phyloP scores from a whole-genome alignment of 1,140 invertebrate genomes.

The Tachypleus tridentatus region DNA sequence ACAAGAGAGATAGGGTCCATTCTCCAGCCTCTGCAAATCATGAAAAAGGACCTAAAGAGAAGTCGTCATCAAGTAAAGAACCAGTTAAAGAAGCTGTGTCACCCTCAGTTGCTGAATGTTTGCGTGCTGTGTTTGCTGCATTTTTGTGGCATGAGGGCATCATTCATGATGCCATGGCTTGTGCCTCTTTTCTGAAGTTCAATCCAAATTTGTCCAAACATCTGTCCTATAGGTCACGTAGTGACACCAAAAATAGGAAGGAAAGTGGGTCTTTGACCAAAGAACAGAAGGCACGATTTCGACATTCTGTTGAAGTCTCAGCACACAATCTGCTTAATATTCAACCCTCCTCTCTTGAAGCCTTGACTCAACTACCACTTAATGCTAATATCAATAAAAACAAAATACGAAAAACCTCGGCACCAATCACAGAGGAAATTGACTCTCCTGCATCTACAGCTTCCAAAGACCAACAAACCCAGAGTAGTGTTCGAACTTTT shows the following conservation, averaged over 20 bases:
- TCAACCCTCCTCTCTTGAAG: constrained; percentile 59
- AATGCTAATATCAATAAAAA: constrained; percentile 56
- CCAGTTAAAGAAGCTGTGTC: constrained; percentile 69
- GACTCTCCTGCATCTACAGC: constrained; percentile 5
- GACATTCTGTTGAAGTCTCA: constrained; percentile 75
- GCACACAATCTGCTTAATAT: constrained; percentile 58
- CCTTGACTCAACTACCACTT: constrained; percentile 44
- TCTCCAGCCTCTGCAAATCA: constrained; percentile 38
- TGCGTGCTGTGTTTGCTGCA: constrained; percentile 86
- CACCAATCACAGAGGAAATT: constrained; percentile 18
- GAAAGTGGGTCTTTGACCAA: constrained; percentile 21
- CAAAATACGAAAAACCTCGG: constrained; percentile 30
- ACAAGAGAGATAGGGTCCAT: constrained; percentile 46
- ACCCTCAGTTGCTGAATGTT: constrained; percentile 81
- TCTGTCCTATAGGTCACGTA: constrained; percentile 14
- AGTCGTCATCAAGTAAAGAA: constrained; percentile 17
- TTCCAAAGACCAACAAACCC: neutral
- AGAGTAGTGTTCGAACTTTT: neutral
- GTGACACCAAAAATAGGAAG: constrained; percentile 10
- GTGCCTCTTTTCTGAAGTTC: constrained; percentile 90
- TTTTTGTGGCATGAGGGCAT: constrained; percentile 95
- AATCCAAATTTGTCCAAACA: constrained; percentile 32
- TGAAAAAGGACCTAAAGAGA: constrained; percentile 16
- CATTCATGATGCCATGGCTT: constrained; percentile 94
- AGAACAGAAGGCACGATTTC: constrained; percentile 44